Evolutionary conservation across 2,888 invertebrate species (phyloP), one percentile per base, ranked within the genome.

Genomic region (Smittia sp.): DNA sequence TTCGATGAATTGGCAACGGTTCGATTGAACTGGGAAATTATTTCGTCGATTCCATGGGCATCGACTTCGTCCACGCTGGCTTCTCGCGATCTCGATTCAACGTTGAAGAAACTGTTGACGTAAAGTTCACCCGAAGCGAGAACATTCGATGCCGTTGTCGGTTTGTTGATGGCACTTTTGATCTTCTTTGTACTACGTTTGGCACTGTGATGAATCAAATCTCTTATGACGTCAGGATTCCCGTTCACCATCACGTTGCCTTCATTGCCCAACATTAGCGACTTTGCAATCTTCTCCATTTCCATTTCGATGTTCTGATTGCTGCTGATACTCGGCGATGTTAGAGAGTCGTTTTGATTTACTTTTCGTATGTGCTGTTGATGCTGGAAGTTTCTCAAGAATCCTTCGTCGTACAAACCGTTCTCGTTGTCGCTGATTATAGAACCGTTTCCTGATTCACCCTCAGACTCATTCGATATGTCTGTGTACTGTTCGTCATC

Each of bases 341-440:
- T 72, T 1, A 69, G 9, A 1, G 69, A 69, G 1, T 69, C 69
- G 18, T 69, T 69, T 69, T n/a, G 54, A 46, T 69, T 15, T 3
- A 1, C n/a, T n/a, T 66, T 18, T 15, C 25, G 27, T 22, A 27
- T 18, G 22, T 25, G 22, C 54, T 69, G 69, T 54, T 69, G 69
- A 9, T 69, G 52, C 20, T 72, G 62, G 13, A 72, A 72, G 7
- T 72, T 72, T n/a, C 6, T 58, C n/a, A 72, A 25, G 18, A 86
- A 78, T 85, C 84, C 1, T 87, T 88, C 24, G 88, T 87, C 76
- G 88, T 80, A 78, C 88, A 88, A 77, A 87, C 88, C 0, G 88
- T 88, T 0, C 87, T 85, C 76, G 84, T 86, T 62, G 87, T 82
- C 1, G 24, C 63, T 72, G n/a, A 20, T n/a, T 7, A 39, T 54